Conservation (phyloP, 1,140 invertebrate species). For the Dermatophagoides farinae region DNA sequence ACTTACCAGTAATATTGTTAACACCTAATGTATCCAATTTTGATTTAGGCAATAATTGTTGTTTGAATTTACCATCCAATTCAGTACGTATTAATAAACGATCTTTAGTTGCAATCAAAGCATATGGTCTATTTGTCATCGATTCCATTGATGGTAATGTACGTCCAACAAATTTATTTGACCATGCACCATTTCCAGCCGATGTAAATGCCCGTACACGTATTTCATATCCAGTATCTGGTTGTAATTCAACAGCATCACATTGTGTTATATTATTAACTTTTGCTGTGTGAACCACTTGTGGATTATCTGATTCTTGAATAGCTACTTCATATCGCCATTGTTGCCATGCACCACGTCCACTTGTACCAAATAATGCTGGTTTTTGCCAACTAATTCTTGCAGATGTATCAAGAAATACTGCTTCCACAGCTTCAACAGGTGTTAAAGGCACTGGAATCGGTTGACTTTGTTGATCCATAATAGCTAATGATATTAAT, state of each 20-base stretch:
- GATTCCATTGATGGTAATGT: slow-evolving; percentile 27
- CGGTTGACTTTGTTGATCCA: slow-evolving; percentile 4
- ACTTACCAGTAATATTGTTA: too few species aligned
- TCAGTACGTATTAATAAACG: slow-evolving; percentile 44
- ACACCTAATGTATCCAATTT: slow-evolving; percentile 7
- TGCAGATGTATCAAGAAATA: slow-evolving; percentile 47
- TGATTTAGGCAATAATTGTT: slow-evolving; percentile 13
- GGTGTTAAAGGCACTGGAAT: slow-evolving; percentile 40
- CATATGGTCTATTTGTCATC: neutral
- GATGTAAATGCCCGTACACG: slow-evolving; percentile 51
- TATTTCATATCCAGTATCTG: slow-evolving; percentile 50
- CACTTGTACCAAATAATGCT: slow-evolving; percentile 42
- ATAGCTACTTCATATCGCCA: slow-evolving; percentile 65
- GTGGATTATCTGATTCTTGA: slow-evolving; percentile 27
- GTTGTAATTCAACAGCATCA: slow-evolving; percentile 31
- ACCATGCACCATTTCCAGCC: slow-evolving; percentile 56
- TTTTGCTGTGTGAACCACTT: slow-evolving; percentile 1
- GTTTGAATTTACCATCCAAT: slow-evolving; percentile 24
- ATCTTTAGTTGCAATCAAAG: slow-evolving; percentile 44
- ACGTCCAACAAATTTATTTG: slow-evolving; percentile 30
- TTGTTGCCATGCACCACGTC: slow-evolving; percentile 47
- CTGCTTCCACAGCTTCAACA: slow-evolving; percentile 48
- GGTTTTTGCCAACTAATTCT: slow-evolving; percentile 52
- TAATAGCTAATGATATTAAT: slow-evolving; percentile 3
- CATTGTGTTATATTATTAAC: slow-evolving; percentile 14